Conservation (phyloP, 2,888 invertebrate genomes). For the Caenorhabditis becei region DNA sequence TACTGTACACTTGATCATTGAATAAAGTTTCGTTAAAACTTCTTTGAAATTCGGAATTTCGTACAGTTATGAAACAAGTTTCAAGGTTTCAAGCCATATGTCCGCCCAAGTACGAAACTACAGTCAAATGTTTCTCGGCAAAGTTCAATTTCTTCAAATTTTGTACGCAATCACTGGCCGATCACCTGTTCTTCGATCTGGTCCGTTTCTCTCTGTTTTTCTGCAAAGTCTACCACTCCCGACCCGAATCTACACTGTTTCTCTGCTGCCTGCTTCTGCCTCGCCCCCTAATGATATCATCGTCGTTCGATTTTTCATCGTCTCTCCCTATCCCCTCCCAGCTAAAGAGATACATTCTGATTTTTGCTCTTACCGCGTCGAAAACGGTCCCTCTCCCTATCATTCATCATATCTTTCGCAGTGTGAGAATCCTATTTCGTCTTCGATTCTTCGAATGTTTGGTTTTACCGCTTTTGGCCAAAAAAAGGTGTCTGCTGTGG, state of each 20-base stretch:
- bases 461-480: constrained; percentile 36
- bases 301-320: constrained; percentile 2
- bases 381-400: constrained; percentile 40
- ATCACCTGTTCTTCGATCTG: constrained; percentile 12
- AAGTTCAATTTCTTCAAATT: constrained; percentile 8
- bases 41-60: not conserved
- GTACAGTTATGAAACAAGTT: not conserved
- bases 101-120: not conserved
- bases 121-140: not conserved
- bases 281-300: constrained; percentile 35
- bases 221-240: constrained; percentile 22
- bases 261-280: constrained; percentile 14
- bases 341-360: constrained; percentile 30
- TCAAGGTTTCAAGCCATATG: not conserved
- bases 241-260: not conserved
- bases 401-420: constrained; percentile 42
- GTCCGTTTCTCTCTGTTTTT: not conserved
- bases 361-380: constrained; percentile 50
- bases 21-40: not conserved
- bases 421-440: constrained; percentile 31
- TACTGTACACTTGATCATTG: not conserved
- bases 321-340: not conserved
- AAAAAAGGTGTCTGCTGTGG: not conserved
- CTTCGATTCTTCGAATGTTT: constrained; percentile 54
- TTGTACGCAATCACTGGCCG: constrained; percentile 28